Conservation (phyloP, 2,797 vertebrate species). For the Orestias chungarensis region DNA sequence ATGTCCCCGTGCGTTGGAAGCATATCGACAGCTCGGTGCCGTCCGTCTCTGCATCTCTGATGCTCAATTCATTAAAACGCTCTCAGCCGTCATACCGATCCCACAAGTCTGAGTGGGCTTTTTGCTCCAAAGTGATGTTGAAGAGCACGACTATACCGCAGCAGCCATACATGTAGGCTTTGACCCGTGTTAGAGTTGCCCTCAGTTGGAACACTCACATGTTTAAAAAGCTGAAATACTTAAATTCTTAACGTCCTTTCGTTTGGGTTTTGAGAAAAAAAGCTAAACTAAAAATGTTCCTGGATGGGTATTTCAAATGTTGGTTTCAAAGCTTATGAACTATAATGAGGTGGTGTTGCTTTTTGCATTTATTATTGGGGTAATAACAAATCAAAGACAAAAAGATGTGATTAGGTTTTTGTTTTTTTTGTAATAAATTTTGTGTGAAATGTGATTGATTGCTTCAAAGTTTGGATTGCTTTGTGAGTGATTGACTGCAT, state of each 20-base stretch:
- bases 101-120: slow-evolving; percentile 79
- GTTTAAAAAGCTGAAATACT: slow-evolving; percentile 65
- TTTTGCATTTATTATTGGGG: slow-evolving; percentile 1
- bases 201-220: slow-evolving; percentile 58
- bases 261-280: slow-evolving; percentile 49
- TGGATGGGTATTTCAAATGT: slow-evolving; percentile 35
- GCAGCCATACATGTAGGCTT: slow-evolving; percentile 66
- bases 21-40: slow-evolving; percentile 56
- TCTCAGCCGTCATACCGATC: slow-evolving; percentile 67
- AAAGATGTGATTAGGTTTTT: slow-evolving; percentile 10
- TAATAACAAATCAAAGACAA: slow-evolving; percentile 11
- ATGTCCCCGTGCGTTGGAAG: slow-evolving; percentile 71
- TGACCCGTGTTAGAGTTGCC: slow-evolving; percentile 62
- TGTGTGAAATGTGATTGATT: slow-evolving; percentile 43
- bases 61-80: slow-evolving; percentile 70
- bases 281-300: neutral
- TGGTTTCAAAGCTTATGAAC: slow-evolving; percentile 36
- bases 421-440: slow-evolving; percentile 12
- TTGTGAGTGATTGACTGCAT: slow-evolving; percentile 61
- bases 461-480: slow-evolving; percentile 38
- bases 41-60: slow-evolving; percentile 64
- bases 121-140: slow-evolving; percentile 78
- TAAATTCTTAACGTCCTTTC: slow-evolving; percentile 56
- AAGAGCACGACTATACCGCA: slow-evolving; percentile 73
- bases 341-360: neutral